These are phyloP conservation scores for Sparidentex hasta DNA, from an alignment of 2,797 vertebrate genomes.

Conservation along the genomic window DNA sequence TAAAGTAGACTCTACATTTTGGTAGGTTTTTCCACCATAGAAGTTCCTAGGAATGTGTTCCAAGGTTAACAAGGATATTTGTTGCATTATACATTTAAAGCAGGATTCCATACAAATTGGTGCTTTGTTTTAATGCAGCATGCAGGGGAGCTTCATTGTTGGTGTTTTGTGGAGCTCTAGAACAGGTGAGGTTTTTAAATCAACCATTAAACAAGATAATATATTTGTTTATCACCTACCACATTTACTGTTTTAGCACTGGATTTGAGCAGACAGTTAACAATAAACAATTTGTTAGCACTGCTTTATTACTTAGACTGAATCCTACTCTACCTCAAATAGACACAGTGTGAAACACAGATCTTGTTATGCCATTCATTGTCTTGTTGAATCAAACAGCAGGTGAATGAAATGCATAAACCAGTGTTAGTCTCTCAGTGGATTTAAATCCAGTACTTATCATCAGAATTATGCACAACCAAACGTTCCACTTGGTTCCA, in stretches of 20 bases:
- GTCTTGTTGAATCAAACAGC: neutral
- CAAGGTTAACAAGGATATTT: neutral
- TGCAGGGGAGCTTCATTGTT: neutral
- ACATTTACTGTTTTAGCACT: neutral
- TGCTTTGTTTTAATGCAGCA: slow-evolving; percentile 6
- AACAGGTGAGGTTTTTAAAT: slow-evolving; percentile 1
- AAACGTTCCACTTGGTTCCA: neutral
- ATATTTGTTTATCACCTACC: neutral
- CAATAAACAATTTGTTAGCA: neutral
- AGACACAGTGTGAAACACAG: neutral
- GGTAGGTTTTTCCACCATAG: neutral
- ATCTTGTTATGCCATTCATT: neutral
- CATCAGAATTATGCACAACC: neutral
- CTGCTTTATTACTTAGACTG: neutral
- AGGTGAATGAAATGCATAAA: slow-evolving; percentile 3
- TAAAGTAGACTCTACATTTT: neutral
- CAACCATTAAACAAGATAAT: neutral
- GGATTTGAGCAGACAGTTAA: neutral
- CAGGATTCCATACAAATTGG: neutral
- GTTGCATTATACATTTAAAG: neutral
- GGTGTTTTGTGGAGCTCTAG: neutral
- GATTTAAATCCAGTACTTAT: slow-evolving; percentile 1
- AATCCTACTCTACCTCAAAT: neutral
- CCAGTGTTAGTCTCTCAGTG: neutral
- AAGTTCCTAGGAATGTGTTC: neutral